Evolutionary conservation across 2,888 invertebrate species (phyloP), one percentile per base, ranked within the genome.

Genomic region (Drosophila macrospina): DNA sequence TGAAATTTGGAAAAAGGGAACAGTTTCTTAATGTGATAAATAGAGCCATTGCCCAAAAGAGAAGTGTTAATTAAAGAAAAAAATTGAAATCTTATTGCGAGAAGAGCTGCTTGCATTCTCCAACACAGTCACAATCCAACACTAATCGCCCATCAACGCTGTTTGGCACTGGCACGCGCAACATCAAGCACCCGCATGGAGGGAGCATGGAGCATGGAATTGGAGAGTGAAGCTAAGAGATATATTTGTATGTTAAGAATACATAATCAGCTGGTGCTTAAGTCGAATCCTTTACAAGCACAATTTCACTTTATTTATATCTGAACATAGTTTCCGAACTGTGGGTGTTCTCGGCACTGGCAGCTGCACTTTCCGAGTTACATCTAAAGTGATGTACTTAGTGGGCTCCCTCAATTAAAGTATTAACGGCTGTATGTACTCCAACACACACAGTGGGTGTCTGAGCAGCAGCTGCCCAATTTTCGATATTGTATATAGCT

Each of bases 121-220:
- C 10, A 44, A 42, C 44, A 55, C 30, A 20, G n/a, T 24, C 32
- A 10, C 26, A 37, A 30, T 20, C 39, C 41, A 56, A 20, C 42
- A 30, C 44, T 66, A 75, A 70, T 75, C 71, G 16, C 42, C 70
- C 56, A 59, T 69, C 68, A 67, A 59, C 70, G 66, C 77, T 39
- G 77, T 48, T 74, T 77, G 78, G 83, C 83, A 80, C 42, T 63
- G 76, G 83, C 75, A 78, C 72, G 78, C 52, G 80, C 60, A 47
- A 44, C 56, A 50, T 39, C 37, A 48, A 8, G 41, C 42, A 37
- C 82, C 80, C 82, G 79, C 82, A 73, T 69, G n/a, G n/a, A n/a
- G n/a, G n/a, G n/a, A n/a, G n/a, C n/a, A n/a, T n/a, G n/a, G n/a
- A n/a, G 79, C 82, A 73, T 69, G n/a, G 7, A 13, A 26, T 10